These are phyloP conservation scores for Karalla daura DNA, from an alignment of 2,797 vertebrate genomes.

Conservation along the genomic window DNA sequence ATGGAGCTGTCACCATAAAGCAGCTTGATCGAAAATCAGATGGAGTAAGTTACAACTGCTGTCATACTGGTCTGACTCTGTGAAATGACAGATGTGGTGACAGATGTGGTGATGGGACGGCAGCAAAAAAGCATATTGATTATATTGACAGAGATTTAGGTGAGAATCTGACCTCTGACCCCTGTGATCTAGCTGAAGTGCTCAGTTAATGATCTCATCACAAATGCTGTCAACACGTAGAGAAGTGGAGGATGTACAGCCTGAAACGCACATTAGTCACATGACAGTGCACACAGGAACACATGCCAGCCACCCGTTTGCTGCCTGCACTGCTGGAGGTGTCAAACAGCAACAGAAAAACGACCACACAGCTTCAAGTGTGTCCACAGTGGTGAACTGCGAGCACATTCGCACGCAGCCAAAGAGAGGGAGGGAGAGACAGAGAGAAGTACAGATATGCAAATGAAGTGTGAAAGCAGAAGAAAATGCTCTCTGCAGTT, in stretches of 20 bases:
- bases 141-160: neutral
- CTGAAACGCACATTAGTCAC: slow-evolving; percentile 11
- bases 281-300: neutral
- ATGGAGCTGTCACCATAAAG: neutral
- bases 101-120: neutral
- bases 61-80: neutral
- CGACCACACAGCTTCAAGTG: slow-evolving; percentile 10
- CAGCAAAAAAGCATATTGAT: neutral
- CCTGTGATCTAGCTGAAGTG: no score
- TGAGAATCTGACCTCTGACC: neutral
- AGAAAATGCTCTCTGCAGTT: slow-evolving; percentile 48
- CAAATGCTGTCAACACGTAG: slow-evolving; percentile 14
- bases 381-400: neutral
- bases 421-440: slow-evolving; percentile 5
- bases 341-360: slow-evolving; percentile 30
- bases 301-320: slow-evolving; percentile 14
- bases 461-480: slow-evolving; percentile 59
- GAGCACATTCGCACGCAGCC: slow-evolving; percentile 17
- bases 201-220: no score
- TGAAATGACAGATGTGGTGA: neutral
- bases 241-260: no score
- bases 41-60: neutral
- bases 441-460: slow-evolving; percentile 49
- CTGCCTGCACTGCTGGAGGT: slow-evolving; percentile 21
- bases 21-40: slow-evolving; percentile 5